Evolutionary conservation across 2,888 invertebrate species (phyloP).

Genomic region (Odontocolon sp.): DNA sequence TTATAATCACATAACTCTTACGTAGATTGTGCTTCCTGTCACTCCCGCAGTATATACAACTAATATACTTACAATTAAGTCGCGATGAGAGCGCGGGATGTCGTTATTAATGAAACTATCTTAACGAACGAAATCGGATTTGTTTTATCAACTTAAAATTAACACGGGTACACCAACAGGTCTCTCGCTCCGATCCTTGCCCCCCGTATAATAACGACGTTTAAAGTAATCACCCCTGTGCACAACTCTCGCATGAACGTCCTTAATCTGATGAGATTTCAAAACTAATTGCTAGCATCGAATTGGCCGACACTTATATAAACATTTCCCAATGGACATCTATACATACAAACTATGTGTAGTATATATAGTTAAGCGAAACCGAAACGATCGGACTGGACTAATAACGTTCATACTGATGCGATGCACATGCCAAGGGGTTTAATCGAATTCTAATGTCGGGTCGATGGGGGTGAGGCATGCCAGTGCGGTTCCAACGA

Average conservation of each 20-base stretch:
- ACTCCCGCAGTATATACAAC: background rate
- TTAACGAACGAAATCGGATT: too few relatives aligned
- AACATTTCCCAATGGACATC: constrained; percentile 1
- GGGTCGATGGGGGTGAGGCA: background rate
- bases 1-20: background rate
- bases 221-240: background rate
- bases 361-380: background rate
- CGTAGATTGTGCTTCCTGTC: constrained; percentile 10
- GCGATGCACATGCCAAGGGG: constrained; percentile 12
- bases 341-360: background rate
- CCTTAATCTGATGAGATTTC: background rate
- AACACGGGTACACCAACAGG: constrained; percentile 4
- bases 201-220: background rate
- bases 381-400: background rate
- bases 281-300: constrained; percentile 13
- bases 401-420: constrained; percentile 14
- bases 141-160: background rate
- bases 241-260: background rate
- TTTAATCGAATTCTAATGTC: constrained; percentile 44
- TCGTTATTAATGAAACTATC: too few relatives aligned
- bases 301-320: constrained; percentile 9
- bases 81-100: background rate
- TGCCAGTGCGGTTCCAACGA: constrained; percentile 24
- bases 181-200: constrained; percentile 1
- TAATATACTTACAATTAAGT: background rate